Conservation (phyloP, 2,888 invertebrate genomes). For the Athalia circularis region DNA sequence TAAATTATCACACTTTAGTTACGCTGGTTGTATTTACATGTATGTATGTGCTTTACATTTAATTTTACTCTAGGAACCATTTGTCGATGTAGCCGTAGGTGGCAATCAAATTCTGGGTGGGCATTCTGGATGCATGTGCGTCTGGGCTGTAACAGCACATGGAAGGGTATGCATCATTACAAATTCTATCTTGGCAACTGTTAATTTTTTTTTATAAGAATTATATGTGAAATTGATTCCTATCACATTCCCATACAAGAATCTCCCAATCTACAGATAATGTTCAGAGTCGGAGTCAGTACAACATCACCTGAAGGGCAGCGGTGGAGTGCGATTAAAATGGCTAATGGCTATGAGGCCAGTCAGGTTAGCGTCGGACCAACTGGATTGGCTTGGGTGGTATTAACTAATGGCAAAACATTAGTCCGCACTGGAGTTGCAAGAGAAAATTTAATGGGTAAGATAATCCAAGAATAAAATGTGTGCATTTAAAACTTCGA, state of each 20-base stretch:
- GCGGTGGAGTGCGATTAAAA: slow-evolving; percentile 87
- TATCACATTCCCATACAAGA: too few relatives aligned
- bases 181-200: neutral
- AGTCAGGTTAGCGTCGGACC: slow-evolving; percentile 91
- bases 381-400: slow-evolving; percentile 91
- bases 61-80: slow-evolving; percentile 82
- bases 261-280: slow-evolving; percentile 77
- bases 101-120: slow-evolving; percentile 89
- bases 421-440: slow-evolving; percentile 90
- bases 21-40: neutral
- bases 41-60: slow-evolving; percentile 18
- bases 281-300: slow-evolving; percentile 90
- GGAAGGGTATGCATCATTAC: slow-evolving; percentile 80
- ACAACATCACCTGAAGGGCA: slow-evolving; percentile 90
- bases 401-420: slow-evolving; percentile 88
- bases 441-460: slow-evolving; percentile 83
- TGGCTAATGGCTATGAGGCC: slow-evolving; percentile 87
- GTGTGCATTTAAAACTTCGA: neutral
- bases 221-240: neutral
- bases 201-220: neutral
- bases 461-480: slow-evolving; percentile 53
- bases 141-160: slow-evolving; percentile 96
- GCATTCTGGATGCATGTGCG: slow-evolving; percentile 84
- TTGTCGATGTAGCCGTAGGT: slow-evolving; percentile 92
- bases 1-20: slow-evolving; percentile 34